Conservation (phyloP, 2,888 invertebrate species). For the Galerucella pusilla region DNA sequence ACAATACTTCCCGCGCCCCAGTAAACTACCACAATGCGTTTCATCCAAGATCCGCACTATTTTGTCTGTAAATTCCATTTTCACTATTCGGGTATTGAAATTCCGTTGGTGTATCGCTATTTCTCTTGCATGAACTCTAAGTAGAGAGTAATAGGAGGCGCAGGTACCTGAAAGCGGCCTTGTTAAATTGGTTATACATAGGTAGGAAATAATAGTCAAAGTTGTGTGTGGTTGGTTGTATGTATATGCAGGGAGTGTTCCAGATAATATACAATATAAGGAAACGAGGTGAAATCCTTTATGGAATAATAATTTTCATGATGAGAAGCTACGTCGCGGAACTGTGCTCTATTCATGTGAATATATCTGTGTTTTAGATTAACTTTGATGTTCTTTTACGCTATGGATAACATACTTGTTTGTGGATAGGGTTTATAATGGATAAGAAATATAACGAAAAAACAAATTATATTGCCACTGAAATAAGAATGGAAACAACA, state of each 20-base stretch:
- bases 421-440: background rate
- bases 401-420: background rate
- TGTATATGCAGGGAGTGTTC: conserved; percentile 29
- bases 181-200: conserved; percentile 32
- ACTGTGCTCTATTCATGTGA: conserved; percentile 6
- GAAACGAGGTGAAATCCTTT: conserved; percentile 28
- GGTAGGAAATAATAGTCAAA: conserved; percentile 28
- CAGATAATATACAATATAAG: conserved; percentile 32
- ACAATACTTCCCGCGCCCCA: background rate
- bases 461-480: too few relatives aligned
- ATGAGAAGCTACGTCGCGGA: conserved; percentile 20
- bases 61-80: background rate
- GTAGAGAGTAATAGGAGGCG: conserved; percentile 23
- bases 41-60: background rate
- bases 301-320: conserved; percentile 29
- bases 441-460: background rate
- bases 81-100: conserved; percentile 21
- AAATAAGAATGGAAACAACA: too few relatives aligned
- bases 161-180: conserved; percentile 22
- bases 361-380: conserved; percentile 16
- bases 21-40: background rate
- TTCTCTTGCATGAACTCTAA: conserved; percentile 20
- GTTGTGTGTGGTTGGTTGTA: conserved; percentile 18
- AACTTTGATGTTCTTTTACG: conserved; percentile 6
- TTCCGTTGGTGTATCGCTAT: conserved; percentile 20